Evolutionary conservation across 2,888 invertebrate species (phyloP).

Genomic region (Parnassius glacialis): DNA sequence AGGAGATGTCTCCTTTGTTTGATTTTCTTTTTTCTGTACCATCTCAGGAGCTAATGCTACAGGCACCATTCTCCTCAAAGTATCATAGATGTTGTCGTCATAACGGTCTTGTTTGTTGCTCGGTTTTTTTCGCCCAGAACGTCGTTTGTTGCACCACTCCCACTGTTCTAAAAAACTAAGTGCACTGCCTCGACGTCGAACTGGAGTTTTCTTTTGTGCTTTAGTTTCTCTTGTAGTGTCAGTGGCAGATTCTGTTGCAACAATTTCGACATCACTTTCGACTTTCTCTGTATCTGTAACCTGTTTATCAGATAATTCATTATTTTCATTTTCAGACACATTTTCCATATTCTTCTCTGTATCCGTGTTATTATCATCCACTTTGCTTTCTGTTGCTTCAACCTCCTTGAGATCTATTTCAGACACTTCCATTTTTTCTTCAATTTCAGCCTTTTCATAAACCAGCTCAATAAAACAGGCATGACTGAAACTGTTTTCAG

Average conservation of each 20-base stretch:
- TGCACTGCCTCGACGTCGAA: conserved; percentile 86
- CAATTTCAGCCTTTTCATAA: conserved; percentile 53
- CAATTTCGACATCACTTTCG: conserved; percentile 46
- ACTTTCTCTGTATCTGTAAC: conserved; percentile 57
- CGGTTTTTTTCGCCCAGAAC: conserved; percentile 74
- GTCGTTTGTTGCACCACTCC: conserved; percentile 86
- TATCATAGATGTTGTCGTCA: conserved; percentile 85
- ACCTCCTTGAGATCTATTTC: conserved; percentile 24
- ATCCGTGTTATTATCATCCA: conserved; percentile 42
- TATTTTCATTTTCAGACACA: conserved; percentile 61
- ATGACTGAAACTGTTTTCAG: conserved; percentile 81
- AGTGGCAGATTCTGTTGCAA: conserved; percentile 40
- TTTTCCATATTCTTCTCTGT: conserved; percentile 54
- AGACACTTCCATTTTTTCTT: conserved; percentile 47
- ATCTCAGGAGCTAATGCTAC: conserved; percentile 74
- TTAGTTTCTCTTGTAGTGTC: conserved; percentile 58
- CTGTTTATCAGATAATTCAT: conserved; percentile 66
- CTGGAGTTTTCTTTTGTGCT: conserved; percentile 71
- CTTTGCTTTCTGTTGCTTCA: conserved; percentile 48
- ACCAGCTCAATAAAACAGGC: conserved; percentile 67
- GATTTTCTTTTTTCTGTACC: conserved; percentile 62
- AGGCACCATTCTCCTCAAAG: conserved; percentile 84
- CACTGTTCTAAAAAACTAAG: conserved; percentile 87
- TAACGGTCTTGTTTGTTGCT: conserved; percentile 79
- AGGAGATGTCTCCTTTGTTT: conserved; percentile 79